These are phyloP conservation scores for Papio anubis DNA, from an alignment of 2,113 vertebrate species.

Conservation along the genomic window DNA sequence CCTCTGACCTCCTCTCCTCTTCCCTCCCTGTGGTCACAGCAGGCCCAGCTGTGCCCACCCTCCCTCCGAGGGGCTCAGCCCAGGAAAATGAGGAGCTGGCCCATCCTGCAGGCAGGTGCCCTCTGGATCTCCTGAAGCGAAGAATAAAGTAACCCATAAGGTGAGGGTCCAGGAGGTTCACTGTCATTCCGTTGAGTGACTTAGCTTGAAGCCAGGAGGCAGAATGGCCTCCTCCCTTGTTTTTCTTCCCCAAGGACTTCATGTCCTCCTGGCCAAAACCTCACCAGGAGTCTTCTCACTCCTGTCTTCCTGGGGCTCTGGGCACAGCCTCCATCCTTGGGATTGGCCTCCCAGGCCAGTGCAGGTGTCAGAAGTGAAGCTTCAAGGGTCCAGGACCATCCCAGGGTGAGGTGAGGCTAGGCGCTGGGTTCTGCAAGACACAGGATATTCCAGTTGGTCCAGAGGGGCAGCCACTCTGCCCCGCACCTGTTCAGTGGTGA, in stretches of 20 bases:
- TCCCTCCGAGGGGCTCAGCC: neutral
- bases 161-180: neutral
- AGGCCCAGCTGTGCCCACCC: neutral
- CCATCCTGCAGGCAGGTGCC: neutral
- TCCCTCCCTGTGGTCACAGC: neutral
- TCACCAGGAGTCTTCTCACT: neutral
- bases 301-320: neutral
- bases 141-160: neutral
- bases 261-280: neutral
- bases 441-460: neutral
- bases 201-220: neutral
- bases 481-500: neutral
- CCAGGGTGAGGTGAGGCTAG: conserved; percentile 38
- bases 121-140: neutral
- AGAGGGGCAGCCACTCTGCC: neutral
- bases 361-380: neutral
- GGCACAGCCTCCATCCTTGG: neutral
- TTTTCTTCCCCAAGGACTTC: neutral
- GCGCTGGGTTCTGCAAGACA: conserved; percentile 79
- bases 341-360: neutral
- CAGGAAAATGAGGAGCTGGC: neutral
- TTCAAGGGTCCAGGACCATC: neutral
- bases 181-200: neutral
- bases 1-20: neutral
- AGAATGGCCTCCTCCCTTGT: neutral